Evolutionary conservation across 2,888 invertebrate species (phyloP), one percentile per base, ranked within the genome.

Genomic region (Tribolium freemani): DNA sequence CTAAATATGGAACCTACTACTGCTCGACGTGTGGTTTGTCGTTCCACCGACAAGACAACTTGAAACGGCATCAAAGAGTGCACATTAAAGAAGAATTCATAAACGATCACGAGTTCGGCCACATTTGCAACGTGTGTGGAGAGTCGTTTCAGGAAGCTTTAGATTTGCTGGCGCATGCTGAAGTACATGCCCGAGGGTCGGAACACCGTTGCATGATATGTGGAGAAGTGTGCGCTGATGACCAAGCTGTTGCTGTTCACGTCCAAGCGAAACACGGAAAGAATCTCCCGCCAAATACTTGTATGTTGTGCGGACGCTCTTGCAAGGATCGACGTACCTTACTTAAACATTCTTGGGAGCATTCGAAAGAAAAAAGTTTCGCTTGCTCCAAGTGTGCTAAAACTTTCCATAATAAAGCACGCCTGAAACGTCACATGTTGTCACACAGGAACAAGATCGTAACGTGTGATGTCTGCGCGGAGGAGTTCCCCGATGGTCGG

Each of bases 91-190:
- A 86, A 61, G 87, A 87, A 73, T 83, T 73, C 76, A 81, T 83
- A 1, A 85, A 88, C 75, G 89, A 89, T 84, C 86, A 86, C 8
- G 85, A 85, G 60, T 84, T 83, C 70, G 89, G 89, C 71, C 93
- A 94, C 84, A 89, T 92, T 75, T 95, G 95, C 84, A 93, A 91
- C 83, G 93, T 93, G 44, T 95, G 95, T 84, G 94, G 94, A 54
- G 93, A 94, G 86, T 90, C 90, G 73, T 95, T 94, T 84, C 89
- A 90, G 48, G 93, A 93, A 87, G 93, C 93, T 63, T 86, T 93
- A 79, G 93, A 93, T 83, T 88, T 94, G 77, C 87, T 94, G 51
- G 93, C 94, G 13, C 94, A 94, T 86, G 93, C 94, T 0, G 94
- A 94, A 87, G 88, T 92, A 3, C 94, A 95, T 85, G 92, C 93